Percentiles rank a stretch among this genome's conserved stretches.
phyloP scores from a whole-genome alignment of 2,888 invertebrate genomes.

The Chloromyia formosa region DNA sequence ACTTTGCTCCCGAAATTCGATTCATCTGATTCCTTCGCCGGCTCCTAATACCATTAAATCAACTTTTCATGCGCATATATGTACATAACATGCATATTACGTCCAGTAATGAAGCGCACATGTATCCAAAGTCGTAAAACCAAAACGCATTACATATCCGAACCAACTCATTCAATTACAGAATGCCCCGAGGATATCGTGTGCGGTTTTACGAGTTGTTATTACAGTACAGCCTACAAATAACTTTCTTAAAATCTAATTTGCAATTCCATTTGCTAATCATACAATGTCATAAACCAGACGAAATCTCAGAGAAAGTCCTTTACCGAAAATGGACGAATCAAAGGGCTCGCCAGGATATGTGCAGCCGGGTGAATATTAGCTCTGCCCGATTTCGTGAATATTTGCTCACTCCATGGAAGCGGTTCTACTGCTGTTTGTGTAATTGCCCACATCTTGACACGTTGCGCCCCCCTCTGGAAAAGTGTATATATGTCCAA shows the following conservation, averaged over 20 bases:
- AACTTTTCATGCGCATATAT: too few species aligned
- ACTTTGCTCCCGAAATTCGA: too few species aligned
- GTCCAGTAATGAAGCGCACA: too few species aligned
- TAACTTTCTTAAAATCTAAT: slow-evolving; percentile 44
- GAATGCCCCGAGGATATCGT: slow-evolving; percentile 5
- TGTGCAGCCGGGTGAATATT: slow-evolving; percentile 5
- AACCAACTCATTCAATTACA: slow-evolving; percentile 28
- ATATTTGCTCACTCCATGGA: not conserved
- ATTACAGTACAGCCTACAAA: slow-evolving; percentile 24
- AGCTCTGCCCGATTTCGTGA: slow-evolving; percentile 24
- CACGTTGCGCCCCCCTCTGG: not conserved
- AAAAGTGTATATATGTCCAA: not conserved
- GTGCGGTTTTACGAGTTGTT: slow-evolving; percentile 15
- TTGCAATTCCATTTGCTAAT: slow-evolving; percentile 44
- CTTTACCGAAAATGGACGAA: slow-evolving; percentile 1
- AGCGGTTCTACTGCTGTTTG: slow-evolving; percentile 1
- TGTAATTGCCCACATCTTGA: slow-evolving; percentile 25
- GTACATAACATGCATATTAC: too few species aligned
- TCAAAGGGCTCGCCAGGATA: not conserved
- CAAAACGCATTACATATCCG: not conserved
- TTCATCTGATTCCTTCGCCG: too few species aligned
- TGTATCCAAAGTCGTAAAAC: slow-evolving; percentile 18
- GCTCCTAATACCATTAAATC: too few species aligned
- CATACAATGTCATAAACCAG: slow-evolving; percentile 35
- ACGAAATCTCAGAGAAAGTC: slow-evolving; percentile 29